Evolutionary conservation across 2,888 invertebrate species (phyloP).

Genomic region (Unio delphinus): DNA sequence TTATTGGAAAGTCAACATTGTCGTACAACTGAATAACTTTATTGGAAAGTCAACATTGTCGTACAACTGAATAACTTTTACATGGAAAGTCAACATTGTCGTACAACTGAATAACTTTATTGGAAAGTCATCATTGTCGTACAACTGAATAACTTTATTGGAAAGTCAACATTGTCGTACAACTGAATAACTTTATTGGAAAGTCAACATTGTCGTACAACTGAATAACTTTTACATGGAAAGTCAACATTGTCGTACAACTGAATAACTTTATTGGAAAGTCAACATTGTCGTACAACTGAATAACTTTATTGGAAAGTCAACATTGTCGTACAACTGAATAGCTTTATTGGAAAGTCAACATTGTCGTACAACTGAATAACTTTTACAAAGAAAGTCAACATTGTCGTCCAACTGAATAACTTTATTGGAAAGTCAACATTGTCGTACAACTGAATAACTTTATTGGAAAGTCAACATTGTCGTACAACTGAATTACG

Average conservation of each 20-base stretch:
- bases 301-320: neutral
- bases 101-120: neutral
- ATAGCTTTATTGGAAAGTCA: neutral
- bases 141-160: neutral
- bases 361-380: neutral
- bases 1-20: neutral
- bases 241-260: neutral
- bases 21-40: neutral
- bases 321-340: neutral
- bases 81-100: neutral
- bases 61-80: neutral
- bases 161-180: neutral
- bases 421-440: neutral
- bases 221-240: neutral
- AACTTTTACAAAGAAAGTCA: neutral
- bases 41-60: neutral
- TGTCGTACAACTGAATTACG: too few species aligned
- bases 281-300: neutral
- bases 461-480: neutral
- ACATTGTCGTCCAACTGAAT: neutral
- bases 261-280: neutral
- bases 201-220: neutral
- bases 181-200: neutral
- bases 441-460: neutral
- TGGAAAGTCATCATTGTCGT: neutral